Base-by-base conservation (phyloP, 2,797 vertebrate species). In the Tangara arthus region DNA sequence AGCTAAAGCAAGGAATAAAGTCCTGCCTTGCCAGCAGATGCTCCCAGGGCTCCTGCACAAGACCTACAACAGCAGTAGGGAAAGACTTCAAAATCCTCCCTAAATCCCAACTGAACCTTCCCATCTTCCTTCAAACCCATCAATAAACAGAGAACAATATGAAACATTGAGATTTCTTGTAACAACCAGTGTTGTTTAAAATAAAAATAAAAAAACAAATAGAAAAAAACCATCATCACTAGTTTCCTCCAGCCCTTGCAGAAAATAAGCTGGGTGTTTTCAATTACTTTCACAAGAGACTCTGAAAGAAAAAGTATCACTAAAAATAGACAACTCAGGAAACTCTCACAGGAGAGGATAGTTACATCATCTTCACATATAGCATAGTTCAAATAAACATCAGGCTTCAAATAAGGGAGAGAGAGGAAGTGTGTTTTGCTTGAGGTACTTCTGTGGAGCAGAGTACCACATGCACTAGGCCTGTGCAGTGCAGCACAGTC, bases 321-420 rank as follows among this genome's bases (percentile, higher is more conserved):
- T 93, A 94, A 94, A 96, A 96, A 94, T 84, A 96, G 80, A 88
- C 68, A 90, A 41, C 60, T 94, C 85, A 87, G 94, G 95, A 96
- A 96, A 86, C 69, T 83, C 83, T 87, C 34, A 59, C 15, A 82
- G 73, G 64, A 86, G 80, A 90, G 26, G 47, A 92, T 65, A 55
- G 14, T 94, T 65, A 95, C 84, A 87, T 96, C 91, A 96, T 65
- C 87, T 53, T 94, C 91, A 89, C 64, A 93, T 93, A 95, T 35
- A 95, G 78, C 69, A 82, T 1, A 95, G 59, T 41, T 79, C 88
- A 97, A 96, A 91, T 82, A 94, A 96, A 96, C 89, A 96, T 22
- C 44, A 83, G 41, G 47, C 28, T 93, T 93, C 70, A 87, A 53
- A 81, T 70, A 86, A 82, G 8, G 11, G 47, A 78, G 35, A 50